A percentile compares a stretch with the other conserved stretches of the same genome.
Conservation (phyloP, 2,888 invertebrate species). For the Hymenopus coronatus region DNA sequence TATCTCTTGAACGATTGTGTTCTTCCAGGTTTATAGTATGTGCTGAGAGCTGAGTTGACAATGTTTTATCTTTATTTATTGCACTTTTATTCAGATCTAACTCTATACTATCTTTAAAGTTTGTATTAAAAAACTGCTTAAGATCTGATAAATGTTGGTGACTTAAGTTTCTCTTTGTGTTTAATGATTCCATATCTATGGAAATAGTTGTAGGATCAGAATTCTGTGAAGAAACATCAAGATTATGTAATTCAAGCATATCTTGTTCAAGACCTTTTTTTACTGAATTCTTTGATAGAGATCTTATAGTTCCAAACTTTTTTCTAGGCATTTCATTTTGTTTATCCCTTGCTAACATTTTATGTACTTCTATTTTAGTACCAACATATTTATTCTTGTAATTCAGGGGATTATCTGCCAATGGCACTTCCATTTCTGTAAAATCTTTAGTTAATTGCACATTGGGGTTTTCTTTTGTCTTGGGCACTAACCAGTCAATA, state of each 20-base stretch:
- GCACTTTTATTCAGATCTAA: not conserved
- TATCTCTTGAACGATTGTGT: too few species aligned
- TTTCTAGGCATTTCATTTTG: not conserved
- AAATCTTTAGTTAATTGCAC: not conserved
- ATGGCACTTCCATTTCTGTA: not conserved
- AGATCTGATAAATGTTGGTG: not conserved
- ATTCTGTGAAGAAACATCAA: not conserved
- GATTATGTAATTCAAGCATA: not conserved
- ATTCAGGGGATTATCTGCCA: not conserved
- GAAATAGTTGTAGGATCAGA: not conserved
- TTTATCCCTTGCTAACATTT: not conserved
- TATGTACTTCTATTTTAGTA: not conserved
- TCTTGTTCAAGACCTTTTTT: not conserved
- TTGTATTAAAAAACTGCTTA: not conserved
- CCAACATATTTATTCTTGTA: not conserved
- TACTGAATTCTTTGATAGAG: not conserved
- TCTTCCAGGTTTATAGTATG: not conserved
- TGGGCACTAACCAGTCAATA: not conserved
- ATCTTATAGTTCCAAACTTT: not conserved
- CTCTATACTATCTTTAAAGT: not conserved
- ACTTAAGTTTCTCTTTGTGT: not conserved
- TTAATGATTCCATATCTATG: not conserved
- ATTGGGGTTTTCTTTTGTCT: not conserved
- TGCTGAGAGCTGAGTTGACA: not conserved
- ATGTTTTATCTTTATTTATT: not conserved